Evolutionary conservation across 1,140 invertebrate genomes (phyloP).

Genomic region (Pararge aegeria): DNA sequence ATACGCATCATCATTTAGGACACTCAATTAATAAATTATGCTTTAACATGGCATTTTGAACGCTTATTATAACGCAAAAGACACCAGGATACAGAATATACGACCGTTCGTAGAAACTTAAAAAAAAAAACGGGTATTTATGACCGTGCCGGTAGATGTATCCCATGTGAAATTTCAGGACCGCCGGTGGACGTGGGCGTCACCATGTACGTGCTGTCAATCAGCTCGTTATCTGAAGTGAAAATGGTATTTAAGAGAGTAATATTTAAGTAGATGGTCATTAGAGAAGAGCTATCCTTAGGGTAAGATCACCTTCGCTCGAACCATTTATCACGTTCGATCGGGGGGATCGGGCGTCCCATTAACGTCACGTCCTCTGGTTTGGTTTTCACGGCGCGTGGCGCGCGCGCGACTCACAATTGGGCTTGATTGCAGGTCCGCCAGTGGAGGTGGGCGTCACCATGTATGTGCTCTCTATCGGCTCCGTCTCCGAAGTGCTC

Average conservation of each 20-base stretch:
- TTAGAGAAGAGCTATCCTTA: slow-evolving; percentile 62
- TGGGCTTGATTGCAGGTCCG: slow-evolving; percentile 90
- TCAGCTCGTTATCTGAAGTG: slow-evolving; percentile 99
- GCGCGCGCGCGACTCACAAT: slow-evolving; percentile 62
- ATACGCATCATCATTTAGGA: no score
- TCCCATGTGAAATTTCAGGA: slow-evolving; percentile 85
- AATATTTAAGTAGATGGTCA: slow-evolving; percentile 74
- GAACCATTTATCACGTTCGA: slow-evolving; percentile 58
- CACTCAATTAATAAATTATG: no score
- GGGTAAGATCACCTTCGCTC: slow-evolving; percentile 71
- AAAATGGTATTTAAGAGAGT: slow-evolving; percentile 94
- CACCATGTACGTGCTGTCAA: slow-evolving; percentile 98
- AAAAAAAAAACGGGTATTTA: background rate
- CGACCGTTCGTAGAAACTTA: no score
- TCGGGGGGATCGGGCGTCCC: slow-evolving; percentile 43
- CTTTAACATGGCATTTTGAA: no score
- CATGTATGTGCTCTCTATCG: slow-evolving; percentile 99
- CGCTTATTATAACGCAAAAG: no score
- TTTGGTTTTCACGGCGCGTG: slow-evolving; percentile 78
- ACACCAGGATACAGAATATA: no score
- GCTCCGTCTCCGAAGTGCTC: slow-evolving; percentile 98
- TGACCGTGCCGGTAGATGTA: slow-evolving; percentile 42
- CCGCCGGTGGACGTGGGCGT: slow-evolving; percentile 97
- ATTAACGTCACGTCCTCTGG: slow-evolving; percentile 71
- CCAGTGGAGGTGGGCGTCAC: slow-evolving; percentile 98